phyloP scores from a whole-genome alignment of 1,140 invertebrate genomes.

The Halictus rubicundus region DNA sequence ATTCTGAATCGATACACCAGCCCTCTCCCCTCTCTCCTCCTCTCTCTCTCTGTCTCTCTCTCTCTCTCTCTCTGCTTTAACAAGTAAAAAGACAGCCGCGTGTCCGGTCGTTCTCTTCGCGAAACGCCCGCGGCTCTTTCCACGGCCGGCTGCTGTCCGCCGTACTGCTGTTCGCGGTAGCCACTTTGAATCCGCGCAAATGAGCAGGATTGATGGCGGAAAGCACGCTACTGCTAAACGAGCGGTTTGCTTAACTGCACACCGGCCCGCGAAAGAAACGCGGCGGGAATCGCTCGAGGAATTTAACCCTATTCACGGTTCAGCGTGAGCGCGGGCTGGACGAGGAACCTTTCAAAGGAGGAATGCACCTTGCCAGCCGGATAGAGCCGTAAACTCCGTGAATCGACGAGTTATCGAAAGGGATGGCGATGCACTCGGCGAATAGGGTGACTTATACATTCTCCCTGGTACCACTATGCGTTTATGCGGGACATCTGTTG shows the following conservation, averaged over 20 bases:
- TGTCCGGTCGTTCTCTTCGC: not conserved
- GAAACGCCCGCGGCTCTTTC: not conserved
- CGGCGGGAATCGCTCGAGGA: not conserved
- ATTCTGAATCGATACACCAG: slow-evolving; percentile 13
- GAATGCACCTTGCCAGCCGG: too few species aligned
- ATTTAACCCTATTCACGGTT: slow-evolving; percentile 14
- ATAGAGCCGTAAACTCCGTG: too few species aligned
- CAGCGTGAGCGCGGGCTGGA: not conserved
- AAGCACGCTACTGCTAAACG: slow-evolving; percentile 40
- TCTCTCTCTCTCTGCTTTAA: too few species aligned
- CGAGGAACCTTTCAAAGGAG: too few species aligned
- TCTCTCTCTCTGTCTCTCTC: too few species aligned
- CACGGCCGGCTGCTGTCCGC: not conserved
- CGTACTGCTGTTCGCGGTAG: not conserved
- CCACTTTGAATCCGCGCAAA: slow-evolving; percentile 44
- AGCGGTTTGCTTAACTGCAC: slow-evolving; percentile 20
- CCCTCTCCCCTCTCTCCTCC: too few species aligned
- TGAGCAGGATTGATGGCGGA: slow-evolving; percentile 38
- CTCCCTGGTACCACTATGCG: too few species aligned
- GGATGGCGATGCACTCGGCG: too few species aligned
- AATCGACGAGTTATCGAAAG: too few species aligned
- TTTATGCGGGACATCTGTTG: too few species aligned
- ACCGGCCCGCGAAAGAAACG: not conserved
- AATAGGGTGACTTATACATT: too few species aligned
- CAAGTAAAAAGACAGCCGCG: slow-evolving; percentile 11